Evolutionary conservation across 1,140 invertebrate species (phyloP).

Genomic region (Tetramorium parvispinum): DNA sequence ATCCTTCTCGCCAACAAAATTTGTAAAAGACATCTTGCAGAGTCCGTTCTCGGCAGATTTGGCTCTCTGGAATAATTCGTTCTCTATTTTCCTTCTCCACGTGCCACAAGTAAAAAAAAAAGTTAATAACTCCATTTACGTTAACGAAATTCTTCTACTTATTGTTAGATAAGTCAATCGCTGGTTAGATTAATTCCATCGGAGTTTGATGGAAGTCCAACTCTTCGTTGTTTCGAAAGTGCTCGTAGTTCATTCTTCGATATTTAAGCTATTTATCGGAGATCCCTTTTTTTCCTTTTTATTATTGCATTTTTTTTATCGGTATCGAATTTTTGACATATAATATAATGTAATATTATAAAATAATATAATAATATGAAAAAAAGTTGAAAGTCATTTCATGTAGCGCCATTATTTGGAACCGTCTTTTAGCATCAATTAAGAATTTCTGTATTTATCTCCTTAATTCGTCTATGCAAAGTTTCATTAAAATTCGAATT

Average conservation of each 20-base stretch:
- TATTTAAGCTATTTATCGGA: neutral
- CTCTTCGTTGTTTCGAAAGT: neutral
- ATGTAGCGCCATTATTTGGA: too few species aligned
- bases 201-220: neutral
- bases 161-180: neutral
- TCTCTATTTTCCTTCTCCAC: neutral
- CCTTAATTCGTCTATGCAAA: neutral
- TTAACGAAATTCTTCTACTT: neutral
- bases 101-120: neutral
- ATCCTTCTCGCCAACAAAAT: neutral
- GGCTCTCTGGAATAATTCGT: too few species aligned
- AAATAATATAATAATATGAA: too few species aligned
- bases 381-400: too few species aligned
- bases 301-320: neutral
- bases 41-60: neutral
- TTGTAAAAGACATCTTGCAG: neutral
- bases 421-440: neutral
- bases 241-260: neutral
- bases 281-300: neutral
- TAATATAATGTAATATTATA: too few species aligned
- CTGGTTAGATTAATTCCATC: neutral
- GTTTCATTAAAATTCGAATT: slow-evolving; percentile 6
- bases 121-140: neutral
- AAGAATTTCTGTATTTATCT: neutral
- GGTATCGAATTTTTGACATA: neutral